phyloP scores from a whole-genome alignment of 2,113 vertebrate species.

The Gavialis gangeticus region DNA sequence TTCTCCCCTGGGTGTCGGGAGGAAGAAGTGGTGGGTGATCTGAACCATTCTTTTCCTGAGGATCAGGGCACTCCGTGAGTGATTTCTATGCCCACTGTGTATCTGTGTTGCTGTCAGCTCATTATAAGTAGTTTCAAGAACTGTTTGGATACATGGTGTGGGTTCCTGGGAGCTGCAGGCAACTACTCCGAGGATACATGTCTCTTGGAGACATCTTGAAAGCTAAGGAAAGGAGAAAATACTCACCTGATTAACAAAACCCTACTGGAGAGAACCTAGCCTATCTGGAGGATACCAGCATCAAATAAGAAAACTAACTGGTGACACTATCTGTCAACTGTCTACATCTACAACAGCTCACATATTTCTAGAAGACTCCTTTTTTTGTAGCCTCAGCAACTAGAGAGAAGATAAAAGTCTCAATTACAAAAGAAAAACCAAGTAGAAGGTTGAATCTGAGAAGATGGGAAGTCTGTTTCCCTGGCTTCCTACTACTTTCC shows the following conservation, averaged over 20 bases:
- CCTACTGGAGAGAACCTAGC: conserved; percentile 69
- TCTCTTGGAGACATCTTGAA: conserved; percentile 27
- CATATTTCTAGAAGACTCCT: conserved; percentile 49
- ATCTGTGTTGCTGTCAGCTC: background rate
- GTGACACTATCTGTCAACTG: conserved; percentile 69
- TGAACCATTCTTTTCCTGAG: background rate
- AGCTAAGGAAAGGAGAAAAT: conserved; percentile 29
- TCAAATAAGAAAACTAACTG: conserved; percentile 68
- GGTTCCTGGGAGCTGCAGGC: background rate
- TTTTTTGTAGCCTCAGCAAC: conserved; percentile 29
- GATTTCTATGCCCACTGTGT: background rate
- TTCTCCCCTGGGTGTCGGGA: background rate
- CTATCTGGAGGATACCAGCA: conserved; percentile 65
- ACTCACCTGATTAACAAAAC: conserved; percentile 67
- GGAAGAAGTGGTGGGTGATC: background rate
- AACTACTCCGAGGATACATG: background rate
- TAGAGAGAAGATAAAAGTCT: background rate
- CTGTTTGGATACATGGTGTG: background rate
- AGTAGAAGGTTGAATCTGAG: background rate
- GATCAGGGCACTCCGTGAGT: background rate
- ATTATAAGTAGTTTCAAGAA: background rate
- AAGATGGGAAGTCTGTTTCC: background rate
- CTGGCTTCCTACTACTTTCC: background rate
- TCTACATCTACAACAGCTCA: conserved; percentile 65
- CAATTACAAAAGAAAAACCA: background rate